A percentile compares a stretch with the other conserved stretches of the same genome.
Conservation (phyloP, 2,888 invertebrate species). For the Cerceris rybyensis region DNA sequence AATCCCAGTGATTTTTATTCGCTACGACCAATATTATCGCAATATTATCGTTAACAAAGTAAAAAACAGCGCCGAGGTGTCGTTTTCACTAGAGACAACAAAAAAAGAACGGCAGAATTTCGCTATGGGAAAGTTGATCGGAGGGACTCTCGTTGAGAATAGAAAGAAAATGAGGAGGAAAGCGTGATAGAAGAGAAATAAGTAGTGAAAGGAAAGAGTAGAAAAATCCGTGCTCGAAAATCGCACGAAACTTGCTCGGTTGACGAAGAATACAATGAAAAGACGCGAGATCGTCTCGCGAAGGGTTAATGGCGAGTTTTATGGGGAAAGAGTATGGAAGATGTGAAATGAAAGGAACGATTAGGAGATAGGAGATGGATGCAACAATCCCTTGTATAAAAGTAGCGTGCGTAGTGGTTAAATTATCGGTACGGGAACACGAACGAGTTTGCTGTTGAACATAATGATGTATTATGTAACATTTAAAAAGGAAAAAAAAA, state of each 20-base stretch:
- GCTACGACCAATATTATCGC: constrained; percentile 46
- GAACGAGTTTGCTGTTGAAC: constrained; percentile 79
- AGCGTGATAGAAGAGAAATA: not conserved
- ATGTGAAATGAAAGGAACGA: constrained; percentile 25
- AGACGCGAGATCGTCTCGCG: constrained; percentile 15
- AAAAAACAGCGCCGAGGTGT: not conserved
- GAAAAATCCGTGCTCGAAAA: constrained; percentile 55
- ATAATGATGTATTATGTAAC: constrained; percentile 73
- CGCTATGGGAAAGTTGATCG: not conserved
- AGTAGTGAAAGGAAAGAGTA: not conserved
- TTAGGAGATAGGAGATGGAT: constrained; percentile 16
- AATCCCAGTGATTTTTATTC: constrained; percentile 15
- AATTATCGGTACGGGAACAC: constrained; percentile 63
- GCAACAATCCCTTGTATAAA: constrained; percentile 66
- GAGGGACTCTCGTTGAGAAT: not conserved
- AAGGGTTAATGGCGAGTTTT: constrained; percentile 31
- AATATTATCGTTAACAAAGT: constrained; percentile 39
- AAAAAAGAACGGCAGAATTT: not conserved
- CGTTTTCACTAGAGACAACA: not conserved
- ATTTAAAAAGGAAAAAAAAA: constrained; percentile 65
- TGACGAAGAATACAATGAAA: constrained; percentile 39
- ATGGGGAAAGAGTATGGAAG: constrained; percentile 25
- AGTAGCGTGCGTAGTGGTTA: constrained; percentile 72
- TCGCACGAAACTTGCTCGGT: constrained; percentile 75
- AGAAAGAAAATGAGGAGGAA: constrained; percentile 1